These are phyloP conservation scores for Irena cyanogastra DNA, from an alignment of 2,113 vertebrate species.

Conservation along the genomic window DNA sequence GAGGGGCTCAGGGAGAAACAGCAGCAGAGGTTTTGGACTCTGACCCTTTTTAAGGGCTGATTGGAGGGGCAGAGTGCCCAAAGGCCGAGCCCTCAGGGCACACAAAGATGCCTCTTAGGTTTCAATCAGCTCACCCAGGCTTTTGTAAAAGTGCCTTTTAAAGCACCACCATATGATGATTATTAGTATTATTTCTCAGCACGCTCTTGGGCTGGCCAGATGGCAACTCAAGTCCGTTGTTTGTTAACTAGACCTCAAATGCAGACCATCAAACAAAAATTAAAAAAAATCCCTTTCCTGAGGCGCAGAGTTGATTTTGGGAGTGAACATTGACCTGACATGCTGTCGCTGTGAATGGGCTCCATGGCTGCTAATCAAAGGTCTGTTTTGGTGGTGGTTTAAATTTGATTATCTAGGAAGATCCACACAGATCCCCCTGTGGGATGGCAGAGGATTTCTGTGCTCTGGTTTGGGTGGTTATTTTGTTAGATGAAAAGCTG, in stretches of 20 bases:
- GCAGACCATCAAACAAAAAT: constrained; percentile 15
- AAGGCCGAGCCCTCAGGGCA: neutral
- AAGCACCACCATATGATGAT: neutral
- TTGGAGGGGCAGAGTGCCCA: neutral
- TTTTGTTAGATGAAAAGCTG: neutral
- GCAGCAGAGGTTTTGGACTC: neutral
- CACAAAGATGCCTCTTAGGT: neutral
- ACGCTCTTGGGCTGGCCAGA: neutral
- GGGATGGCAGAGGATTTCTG: neutral
- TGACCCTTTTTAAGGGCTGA: neutral
- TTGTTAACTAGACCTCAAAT: constrained; percentile 54
- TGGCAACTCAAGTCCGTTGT: constrained; percentile 5
- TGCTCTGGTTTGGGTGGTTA: neutral
- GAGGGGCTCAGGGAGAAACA: neutral
- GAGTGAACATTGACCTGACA: constrained; percentile 65
- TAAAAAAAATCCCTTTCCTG: neutral
- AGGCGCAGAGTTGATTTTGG: constrained; percentile 45
- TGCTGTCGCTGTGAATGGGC: constrained; percentile 28
- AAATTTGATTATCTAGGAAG: constrained; percentile 8
- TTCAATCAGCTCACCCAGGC: neutral
- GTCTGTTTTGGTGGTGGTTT: constrained; percentile 16
- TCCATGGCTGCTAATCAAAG: constrained; percentile 10
- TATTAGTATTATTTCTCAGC: neutral
- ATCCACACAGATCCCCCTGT: neutral
- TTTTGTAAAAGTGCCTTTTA: neutral